phyloP scores from a whole-genome alignment of 2,113 vertebrate species.

The Sturnus vulgaris region DNA sequence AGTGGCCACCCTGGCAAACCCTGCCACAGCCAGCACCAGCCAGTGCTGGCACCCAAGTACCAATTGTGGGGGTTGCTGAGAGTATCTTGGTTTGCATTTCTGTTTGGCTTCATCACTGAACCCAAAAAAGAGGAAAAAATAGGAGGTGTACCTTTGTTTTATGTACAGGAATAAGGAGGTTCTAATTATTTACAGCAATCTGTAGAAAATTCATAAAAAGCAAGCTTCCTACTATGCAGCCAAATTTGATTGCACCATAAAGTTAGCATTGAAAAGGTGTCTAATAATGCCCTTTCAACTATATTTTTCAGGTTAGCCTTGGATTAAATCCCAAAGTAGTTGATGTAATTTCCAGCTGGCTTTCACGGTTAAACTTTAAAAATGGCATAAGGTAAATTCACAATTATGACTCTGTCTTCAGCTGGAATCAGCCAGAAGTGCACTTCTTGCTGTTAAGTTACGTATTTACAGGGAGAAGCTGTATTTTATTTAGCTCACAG shows the following conservation, averaged over 20 bases:
- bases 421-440: not conserved
- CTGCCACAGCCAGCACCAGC: fast-evolving
- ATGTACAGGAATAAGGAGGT: not conserved
- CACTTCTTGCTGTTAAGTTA: not conserved
- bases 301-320: not conserved
- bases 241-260: not conserved
- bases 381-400: not conserved
- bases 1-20: not conserved
- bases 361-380: not conserved
- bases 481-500: not conserved
- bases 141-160: fast-evolving
- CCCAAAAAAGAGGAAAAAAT: not conserved
- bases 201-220: not conserved
- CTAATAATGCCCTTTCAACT: not conserved
- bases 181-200: not conserved
- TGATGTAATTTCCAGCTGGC: not conserved
- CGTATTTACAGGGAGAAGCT: not conserved
- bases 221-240: not conserved
- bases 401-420: not conserved
- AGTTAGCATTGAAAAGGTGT: not conserved
- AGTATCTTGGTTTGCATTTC: not conserved
- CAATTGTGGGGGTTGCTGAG: not conserved
- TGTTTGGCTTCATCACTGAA: not conserved
- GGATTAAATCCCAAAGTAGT: not conserved
- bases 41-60: not conserved